phyloP scores from a whole-genome alignment of 2,113 vertebrate species.

The Lutjanus erythropterus region DNA sequence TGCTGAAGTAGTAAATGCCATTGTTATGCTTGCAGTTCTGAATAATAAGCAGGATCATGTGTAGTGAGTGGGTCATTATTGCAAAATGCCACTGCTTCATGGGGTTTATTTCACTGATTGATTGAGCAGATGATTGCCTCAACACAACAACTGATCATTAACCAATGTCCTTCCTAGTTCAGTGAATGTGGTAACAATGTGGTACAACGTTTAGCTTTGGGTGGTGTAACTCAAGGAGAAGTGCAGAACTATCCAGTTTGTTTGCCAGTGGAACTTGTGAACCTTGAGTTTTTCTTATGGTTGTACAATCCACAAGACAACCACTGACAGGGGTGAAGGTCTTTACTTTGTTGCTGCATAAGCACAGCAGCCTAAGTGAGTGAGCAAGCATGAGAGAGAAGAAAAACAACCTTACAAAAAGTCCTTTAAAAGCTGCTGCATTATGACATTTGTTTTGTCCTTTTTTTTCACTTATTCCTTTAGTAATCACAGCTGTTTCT shows the following conservation, averaged over 20 bases:
- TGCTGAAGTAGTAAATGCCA: too few species aligned
- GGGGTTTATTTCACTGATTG: not conserved
- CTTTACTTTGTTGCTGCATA: not conserved
- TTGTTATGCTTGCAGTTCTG: too few species aligned
- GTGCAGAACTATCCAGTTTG: not conserved
- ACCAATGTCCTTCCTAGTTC: not conserved
- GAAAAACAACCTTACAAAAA: too few species aligned
- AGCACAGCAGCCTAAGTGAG: not conserved
- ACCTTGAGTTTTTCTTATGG: not conserved
- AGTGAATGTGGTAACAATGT: too few species aligned
- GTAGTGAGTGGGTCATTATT: too few species aligned
- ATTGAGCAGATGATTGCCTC: not conserved
- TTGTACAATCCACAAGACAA: not conserved
- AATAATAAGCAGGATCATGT: too few species aligned
- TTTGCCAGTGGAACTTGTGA: not conserved
- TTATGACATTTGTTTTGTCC: too few species aligned
- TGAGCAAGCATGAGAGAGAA: not conserved
- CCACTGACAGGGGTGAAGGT: not conserved
- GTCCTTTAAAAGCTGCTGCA: too few species aligned
- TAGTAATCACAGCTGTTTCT: too few species aligned
- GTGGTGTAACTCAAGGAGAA: not conserved
- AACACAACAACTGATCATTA: not conserved
- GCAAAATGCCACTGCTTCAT: too few species aligned
- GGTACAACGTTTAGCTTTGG: not conserved
- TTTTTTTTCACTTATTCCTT: too few species aligned